Evolutionary conservation across 2,797 vertebrate genomes (phyloP).

Genomic region (Clarias fuscus): DNA sequence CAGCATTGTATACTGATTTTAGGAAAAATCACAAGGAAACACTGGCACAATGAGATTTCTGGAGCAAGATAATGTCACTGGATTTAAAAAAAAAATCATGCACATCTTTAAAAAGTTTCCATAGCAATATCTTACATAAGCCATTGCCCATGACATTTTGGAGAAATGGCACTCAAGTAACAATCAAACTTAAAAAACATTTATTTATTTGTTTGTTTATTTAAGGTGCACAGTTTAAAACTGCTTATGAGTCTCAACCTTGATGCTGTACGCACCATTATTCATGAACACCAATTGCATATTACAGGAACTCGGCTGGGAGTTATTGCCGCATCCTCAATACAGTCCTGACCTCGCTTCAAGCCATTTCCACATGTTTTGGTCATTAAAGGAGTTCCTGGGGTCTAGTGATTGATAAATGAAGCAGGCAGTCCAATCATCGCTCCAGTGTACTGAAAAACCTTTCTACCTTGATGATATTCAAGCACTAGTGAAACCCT

Average conservation of each 20-base stretch:
- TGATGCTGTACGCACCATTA: no score
- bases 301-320: no score
- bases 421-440: no score
- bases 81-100: neutral
- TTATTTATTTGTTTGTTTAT: neutral
- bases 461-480: no score
- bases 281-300: no score
- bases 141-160: constrained; percentile 42
- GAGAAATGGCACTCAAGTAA: constrained; percentile 25
- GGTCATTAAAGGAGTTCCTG: no score
- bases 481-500: no score
- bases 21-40: neutral
- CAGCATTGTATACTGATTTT: neutral
- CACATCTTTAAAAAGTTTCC: constrained; percentile 7
- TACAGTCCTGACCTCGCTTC: no score
- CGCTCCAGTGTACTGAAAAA: no score
- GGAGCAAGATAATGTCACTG: neutral
- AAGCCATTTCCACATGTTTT: no score
- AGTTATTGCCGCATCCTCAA: no score
- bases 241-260: neutral
- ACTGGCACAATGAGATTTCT: neutral
- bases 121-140: constrained; percentile 43
- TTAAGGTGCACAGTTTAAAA: constrained; percentile 22
- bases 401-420: no score
- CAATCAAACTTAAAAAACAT: constrained; percentile 23